Conservation (phyloP, 2,888 invertebrate genomes). For the Pelosia muscerda region DNA sequence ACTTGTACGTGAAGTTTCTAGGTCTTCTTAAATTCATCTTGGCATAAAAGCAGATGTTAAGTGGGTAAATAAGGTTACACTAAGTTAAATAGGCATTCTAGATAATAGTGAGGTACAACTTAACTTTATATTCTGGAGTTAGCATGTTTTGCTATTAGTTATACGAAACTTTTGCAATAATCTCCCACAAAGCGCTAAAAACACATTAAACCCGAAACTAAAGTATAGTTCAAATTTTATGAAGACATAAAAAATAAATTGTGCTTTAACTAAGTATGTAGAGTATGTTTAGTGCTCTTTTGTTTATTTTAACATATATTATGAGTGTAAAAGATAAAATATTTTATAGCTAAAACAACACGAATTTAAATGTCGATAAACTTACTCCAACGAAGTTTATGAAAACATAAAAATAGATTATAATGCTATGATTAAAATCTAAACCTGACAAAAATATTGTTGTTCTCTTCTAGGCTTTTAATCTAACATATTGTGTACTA, state of each 20-base stretch:
- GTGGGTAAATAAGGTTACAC: too few relatives aligned
- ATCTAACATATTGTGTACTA: too few relatives aligned
- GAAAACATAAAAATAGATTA: neutral
- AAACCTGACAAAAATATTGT: neutral
- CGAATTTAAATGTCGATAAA: neutral
- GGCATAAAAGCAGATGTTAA: neutral
- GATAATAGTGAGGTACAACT: neutral
- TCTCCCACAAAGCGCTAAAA: neutral
- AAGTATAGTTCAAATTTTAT: neutral
- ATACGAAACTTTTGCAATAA: neutral
- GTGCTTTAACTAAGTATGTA: neutral
- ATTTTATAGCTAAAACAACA: neutral
- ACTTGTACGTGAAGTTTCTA: slow-evolving; percentile 25
- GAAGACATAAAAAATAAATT: neutral
- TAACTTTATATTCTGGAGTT: neutral
- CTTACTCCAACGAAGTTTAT: neutral
- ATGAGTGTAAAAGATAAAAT: slow-evolving; percentile 1
- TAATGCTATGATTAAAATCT: neutral
- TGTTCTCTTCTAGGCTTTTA: neutral
- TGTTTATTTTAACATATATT: neutral
- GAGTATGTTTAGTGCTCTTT: neutral
- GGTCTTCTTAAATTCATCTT: neutral
- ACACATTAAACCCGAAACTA: slow-evolving; percentile 8
- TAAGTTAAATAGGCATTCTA: neutral
- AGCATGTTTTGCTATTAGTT: neutral